phyloP scores from a whole-genome alignment of 2,888 invertebrate species.

The Hirtodrosophila cameraria region DNA sequence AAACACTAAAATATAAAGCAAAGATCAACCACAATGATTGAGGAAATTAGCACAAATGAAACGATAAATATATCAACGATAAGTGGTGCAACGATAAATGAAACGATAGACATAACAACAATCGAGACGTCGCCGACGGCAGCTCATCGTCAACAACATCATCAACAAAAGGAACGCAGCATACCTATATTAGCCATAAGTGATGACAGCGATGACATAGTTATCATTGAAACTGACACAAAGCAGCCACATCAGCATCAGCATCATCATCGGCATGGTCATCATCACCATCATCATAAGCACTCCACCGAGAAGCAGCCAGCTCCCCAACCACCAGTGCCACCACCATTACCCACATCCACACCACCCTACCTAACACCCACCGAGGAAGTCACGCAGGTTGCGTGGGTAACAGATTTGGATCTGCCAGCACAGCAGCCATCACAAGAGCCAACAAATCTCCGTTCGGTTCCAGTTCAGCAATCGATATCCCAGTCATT shows the following conservation, averaged over 20 bases:
- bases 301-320: conserved; percentile 19
- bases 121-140: conserved; percentile 31
- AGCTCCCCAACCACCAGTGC: conserved; percentile 38
- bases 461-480: background rate
- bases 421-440: conserved; percentile 10
- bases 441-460: background rate
- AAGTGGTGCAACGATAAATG: conserved; percentile 38
- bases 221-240: conserved; percentile 26
- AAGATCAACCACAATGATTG: conserved; percentile 47
- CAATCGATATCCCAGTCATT: background rate
- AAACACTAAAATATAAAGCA: conserved; percentile 18
- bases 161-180: conserved; percentile 26
- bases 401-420: conserved; percentile 29
- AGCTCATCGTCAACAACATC: conserved; percentile 31
- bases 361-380: conserved; percentile 58
- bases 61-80: conserved; percentile 29
- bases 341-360: conserved; percentile 58
- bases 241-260: conserved; percentile 7
- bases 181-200: conserved; percentile 29
- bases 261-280: conserved; percentile 9
- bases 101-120: conserved; percentile 35
- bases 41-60: conserved; percentile 50
- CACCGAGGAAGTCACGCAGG: conserved; percentile 34
- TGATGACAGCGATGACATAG: conserved; percentile 33
- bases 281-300: conserved; percentile 38